phyloP scores from a whole-genome alignment of 2,113 vertebrate genomes.

The Passer montanus region DNA sequence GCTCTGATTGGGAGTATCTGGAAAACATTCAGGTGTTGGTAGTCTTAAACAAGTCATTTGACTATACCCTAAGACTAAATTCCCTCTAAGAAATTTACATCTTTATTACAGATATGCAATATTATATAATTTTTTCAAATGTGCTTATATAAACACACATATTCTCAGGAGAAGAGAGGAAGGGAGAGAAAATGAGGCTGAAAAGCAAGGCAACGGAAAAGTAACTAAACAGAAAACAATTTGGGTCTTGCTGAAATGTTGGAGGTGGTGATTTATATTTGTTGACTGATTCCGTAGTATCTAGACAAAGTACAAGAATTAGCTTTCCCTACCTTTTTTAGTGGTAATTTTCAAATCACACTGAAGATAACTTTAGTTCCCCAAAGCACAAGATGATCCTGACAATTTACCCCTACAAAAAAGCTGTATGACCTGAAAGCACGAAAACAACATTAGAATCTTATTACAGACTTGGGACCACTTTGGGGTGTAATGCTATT shows the following conservation, averaged over 20 bases:
- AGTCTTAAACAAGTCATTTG: neutral
- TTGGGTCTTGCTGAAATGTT: neutral
- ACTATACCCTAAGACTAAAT: neutral
- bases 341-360: neutral
- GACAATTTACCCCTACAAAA: neutral
- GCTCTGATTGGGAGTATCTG: neutral
- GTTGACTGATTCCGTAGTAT: neutral
- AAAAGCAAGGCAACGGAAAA: neutral
- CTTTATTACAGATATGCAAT: neutral
- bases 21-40: neutral
- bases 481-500: neutral
- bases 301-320: neutral
- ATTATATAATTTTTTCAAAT: neutral
- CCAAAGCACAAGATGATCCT: neutral
- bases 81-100: neutral
- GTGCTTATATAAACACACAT: fast-evolving
- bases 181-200: neutral
- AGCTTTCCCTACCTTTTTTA: neutral
- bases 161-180: neutral
- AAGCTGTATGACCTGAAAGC: neutral
- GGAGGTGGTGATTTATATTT: neutral
- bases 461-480: neutral
- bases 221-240: neutral
- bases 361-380: neutral
- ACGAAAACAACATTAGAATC: neutral